phyloP scores from a whole-genome alignment of 2,113 vertebrate genomes.

The Theristicus caerulescens region DNA sequence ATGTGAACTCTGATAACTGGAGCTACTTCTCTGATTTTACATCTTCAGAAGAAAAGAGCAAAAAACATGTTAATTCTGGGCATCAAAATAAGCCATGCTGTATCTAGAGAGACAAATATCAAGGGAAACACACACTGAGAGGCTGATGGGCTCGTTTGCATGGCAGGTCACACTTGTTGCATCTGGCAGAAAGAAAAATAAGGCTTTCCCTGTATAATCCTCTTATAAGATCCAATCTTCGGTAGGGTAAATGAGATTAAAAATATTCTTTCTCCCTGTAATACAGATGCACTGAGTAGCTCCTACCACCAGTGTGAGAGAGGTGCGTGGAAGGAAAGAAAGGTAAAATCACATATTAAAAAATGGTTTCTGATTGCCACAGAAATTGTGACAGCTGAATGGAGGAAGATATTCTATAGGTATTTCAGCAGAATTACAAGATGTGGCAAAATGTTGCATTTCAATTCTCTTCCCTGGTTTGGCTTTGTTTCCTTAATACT shows the following conservation, averaged over 20 bases:
- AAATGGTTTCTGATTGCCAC: not conserved
- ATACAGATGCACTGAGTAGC: not conserved
- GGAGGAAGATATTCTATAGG: not conserved
- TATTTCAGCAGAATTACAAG: not conserved
- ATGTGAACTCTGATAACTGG: not conserved
- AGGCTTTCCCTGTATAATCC: not conserved
- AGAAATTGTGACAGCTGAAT: not conserved
- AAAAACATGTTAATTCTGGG: not conserved
- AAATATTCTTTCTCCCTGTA: not conserved
- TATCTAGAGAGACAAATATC: not conserved
- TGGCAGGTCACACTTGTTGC: not conserved
- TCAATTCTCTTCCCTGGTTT: not conserved
- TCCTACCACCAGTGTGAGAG: not conserved
- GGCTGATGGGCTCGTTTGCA: not conserved
- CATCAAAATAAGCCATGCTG: not conserved
- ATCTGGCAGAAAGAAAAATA: not conserved
- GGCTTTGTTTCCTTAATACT: constrained; percentile 72
- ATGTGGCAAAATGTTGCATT: not conserved
- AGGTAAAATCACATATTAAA: not conserved
- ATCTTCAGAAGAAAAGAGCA: not conserved
- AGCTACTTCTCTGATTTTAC: not conserved
- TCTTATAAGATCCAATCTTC: not conserved
- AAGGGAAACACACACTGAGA: not conserved
- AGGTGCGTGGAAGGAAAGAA: not conserved
- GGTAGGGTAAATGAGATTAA: not conserved